Percentiles rank a stretch among this genome's conserved stretches.
These are phyloP conservation scores for Lepidocyrtoides sp. DNA, from an alignment of 2,888 invertebrate genomes.

Conservation along the genomic window DNA sequence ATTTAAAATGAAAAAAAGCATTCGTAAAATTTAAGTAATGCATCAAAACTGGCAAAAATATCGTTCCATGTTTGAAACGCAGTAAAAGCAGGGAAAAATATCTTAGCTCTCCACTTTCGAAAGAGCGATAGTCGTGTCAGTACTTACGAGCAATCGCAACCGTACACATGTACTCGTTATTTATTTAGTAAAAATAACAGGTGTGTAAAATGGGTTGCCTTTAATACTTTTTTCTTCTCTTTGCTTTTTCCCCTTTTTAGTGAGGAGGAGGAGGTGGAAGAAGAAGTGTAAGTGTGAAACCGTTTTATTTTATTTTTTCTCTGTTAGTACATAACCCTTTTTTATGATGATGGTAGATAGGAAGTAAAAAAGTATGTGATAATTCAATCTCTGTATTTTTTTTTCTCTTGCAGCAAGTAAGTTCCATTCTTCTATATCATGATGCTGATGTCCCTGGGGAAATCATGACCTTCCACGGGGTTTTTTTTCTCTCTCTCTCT, in stretches of 20 bases:
- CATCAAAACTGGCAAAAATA: not conserved
- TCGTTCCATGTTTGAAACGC: not conserved
- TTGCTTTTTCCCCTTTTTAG: slow-evolving; percentile 80
- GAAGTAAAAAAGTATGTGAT: slow-evolving; percentile 3
- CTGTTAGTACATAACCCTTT: not conserved
- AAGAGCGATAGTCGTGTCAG: not conserved
- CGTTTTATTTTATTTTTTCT: not conserved
- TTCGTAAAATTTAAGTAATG: not conserved
- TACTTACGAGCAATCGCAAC: not conserved
- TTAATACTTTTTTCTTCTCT: slow-evolving; percentile 1
- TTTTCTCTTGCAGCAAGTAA: slow-evolving; percentile 84
- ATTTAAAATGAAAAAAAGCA: not conserved
- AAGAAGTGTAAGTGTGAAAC: slow-evolving; percentile 83
- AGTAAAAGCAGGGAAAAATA: not conserved
- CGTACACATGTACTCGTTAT: not conserved
- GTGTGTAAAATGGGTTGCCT: slow-evolving; percentile 15
- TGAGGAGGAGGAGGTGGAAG: slow-evolving; percentile 85
- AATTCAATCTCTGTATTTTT: slow-evolving; percentile 55
- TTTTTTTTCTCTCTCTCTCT: slow-evolving; percentile 12
- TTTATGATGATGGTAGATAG: not conserved
- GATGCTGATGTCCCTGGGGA: slow-evolving; percentile 60
- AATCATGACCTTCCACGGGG: slow-evolving; percentile 65
- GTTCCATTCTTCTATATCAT: slow-evolving; percentile 68
- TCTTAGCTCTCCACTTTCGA: not conserved
- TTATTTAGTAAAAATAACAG: slow-evolving; percentile 41